These are phyloP conservation scores for Amiota communis DNA, from an alignment of 2,888 invertebrate genomes.

Conservation along the genomic window DNA sequence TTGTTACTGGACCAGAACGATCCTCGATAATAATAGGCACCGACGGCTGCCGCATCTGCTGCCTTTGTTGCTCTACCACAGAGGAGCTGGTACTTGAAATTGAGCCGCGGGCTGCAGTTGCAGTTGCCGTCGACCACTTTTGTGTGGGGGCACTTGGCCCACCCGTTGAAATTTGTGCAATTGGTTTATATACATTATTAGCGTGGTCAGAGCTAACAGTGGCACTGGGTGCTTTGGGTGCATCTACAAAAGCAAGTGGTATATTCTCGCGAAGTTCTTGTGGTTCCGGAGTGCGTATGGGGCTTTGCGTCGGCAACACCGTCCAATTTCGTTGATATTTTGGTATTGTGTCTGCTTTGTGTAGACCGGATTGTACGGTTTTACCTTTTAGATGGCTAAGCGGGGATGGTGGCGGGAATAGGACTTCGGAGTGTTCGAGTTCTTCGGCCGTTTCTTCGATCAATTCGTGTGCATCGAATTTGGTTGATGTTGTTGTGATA, in stretches of 20 bases:
- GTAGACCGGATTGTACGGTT: constrained; percentile 75
- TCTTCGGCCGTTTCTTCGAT: constrained; percentile 69
- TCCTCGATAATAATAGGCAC: constrained; percentile 73
- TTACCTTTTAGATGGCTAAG: constrained; percentile 68
- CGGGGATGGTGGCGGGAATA: constrained; percentile 71
- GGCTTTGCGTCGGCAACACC: constrained; percentile 76
- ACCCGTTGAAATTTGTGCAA: constrained; percentile 50
- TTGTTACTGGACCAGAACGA: constrained; percentile 76
- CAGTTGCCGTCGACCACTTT: constrained; percentile 45
- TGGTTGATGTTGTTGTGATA: constrained; percentile 38
- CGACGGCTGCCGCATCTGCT: constrained; percentile 51
- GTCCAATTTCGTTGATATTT: constrained; percentile 79
- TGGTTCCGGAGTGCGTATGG: constrained; percentile 76
- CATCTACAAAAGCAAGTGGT: constrained; percentile 73
- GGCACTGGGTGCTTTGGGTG: constrained; percentile 55
- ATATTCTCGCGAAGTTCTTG: constrained; percentile 74
- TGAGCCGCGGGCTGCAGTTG: constrained; percentile 48
- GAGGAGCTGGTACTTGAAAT: constrained; percentile 33
- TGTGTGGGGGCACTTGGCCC: constrained; percentile 7
- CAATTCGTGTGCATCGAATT: constrained; percentile 60
- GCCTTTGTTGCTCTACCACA: constrained; percentile 45
- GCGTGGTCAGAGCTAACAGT: constrained; percentile 32
- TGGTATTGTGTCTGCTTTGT: constrained; percentile 78
- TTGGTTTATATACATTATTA: constrained; percentile 60
- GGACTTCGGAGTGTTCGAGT: constrained; percentile 66